Conservation (phyloP, 2,113 vertebrate genomes). For the Psilopsiagon aurifrons region DNA sequence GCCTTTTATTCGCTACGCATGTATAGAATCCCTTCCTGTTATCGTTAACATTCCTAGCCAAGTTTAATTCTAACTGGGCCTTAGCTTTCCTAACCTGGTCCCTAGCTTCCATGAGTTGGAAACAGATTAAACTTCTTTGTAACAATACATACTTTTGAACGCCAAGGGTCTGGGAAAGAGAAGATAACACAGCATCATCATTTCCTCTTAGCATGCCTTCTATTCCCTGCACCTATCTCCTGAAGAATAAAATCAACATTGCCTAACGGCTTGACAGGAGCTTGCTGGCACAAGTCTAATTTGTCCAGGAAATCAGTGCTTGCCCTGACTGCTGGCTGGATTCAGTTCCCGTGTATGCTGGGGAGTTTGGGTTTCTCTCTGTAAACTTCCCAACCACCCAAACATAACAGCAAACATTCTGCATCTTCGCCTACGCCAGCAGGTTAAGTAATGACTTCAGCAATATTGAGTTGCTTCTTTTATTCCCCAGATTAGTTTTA, state of each 20-base stretch:
- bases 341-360: fast-evolving
- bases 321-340: not conserved
- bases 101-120: not conserved
- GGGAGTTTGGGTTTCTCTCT: not conserved
- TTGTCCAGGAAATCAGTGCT: not conserved
- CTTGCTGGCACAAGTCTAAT: not conserved
- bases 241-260: not conserved
- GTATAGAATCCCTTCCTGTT: no score
- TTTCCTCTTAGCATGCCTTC: not conserved
- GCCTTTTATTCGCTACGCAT: no score
- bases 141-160: fast-evolving
- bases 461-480: not conserved
- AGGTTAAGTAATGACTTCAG: not conserved
- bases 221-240: not conserved
- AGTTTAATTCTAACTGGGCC: no score
- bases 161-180: not conserved
- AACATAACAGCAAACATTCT: not conserved
- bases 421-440: not conserved
- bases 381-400: not conserved
- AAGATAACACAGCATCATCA: not conserved
- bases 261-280: not conserved
- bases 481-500: not conserved
- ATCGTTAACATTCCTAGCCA: no score
- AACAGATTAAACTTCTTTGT: not conserved
- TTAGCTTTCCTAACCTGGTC: no score